phyloP scores from a whole-genome alignment of 2,888 invertebrate species.

The Amphiduros pacificus region DNA sequence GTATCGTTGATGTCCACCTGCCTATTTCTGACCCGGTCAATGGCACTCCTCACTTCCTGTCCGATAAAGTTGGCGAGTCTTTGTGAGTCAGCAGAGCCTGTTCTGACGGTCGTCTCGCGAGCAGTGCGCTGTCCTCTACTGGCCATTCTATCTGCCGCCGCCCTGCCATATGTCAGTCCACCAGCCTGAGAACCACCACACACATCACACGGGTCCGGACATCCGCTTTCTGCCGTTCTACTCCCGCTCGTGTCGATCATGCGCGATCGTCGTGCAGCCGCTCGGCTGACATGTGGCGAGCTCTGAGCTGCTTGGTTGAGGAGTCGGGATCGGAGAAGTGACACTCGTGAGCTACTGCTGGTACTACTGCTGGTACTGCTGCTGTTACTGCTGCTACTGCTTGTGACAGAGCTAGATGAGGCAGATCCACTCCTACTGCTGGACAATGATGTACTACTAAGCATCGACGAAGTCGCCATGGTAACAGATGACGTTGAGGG shows the following conservation, averaged over 20 bases:
- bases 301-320: background rate
- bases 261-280: background rate
- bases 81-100: constrained; percentile 1
- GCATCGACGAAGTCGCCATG: no score
- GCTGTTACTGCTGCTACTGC: background rate
- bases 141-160: background rate
- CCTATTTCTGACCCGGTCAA: constrained; percentile 6
- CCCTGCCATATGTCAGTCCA: no score
- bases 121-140: background rate
- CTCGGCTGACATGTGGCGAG: background rate
- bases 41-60: constrained; percentile 12
- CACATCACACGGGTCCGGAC: no score
- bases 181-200: no score
- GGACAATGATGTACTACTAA: no score
- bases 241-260: background rate
- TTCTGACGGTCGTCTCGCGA: no score
- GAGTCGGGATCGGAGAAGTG: constrained; percentile 3
- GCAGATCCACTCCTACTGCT: background rate
- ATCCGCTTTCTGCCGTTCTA: no score
- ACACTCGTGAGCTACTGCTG: background rate
- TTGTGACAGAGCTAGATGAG: background rate
- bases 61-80: constrained; percentile 9
- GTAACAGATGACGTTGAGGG: no score
- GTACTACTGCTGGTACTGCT: background rate
- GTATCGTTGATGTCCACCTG: constrained; percentile 15